Base-by-base conservation (phyloP, 2,888 invertebrate genomes). In the Nemotelus pantherinus region DNA sequence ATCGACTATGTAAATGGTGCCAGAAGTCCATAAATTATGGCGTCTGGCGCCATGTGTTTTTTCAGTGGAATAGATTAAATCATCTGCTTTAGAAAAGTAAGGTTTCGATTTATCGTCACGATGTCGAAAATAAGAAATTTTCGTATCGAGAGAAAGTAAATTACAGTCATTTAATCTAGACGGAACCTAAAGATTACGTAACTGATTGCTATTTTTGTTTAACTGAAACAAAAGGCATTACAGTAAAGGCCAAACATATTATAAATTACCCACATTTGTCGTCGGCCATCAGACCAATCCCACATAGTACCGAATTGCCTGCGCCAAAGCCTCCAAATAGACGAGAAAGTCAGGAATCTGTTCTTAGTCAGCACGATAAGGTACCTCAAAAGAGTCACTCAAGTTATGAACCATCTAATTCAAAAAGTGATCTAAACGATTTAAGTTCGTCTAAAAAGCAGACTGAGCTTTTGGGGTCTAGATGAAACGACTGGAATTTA, bases 141-240 rank as follows among this genome's bases (percentile, higher is more conserved):
- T n/a, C n/a, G n/a, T n/a, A n/a, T n/a, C n/a, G n/a, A n/a, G n/a
- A n/a, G n/a, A n/a, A n/a, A n/a, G n/a, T n/a, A n/a, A n/a, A n/a
- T n/a, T n/a, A n/a, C n/a, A n/a, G n/a, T n/a, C n/a, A n/a, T n/a
- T n/a, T n/a, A n/a, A 50, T 50, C 50, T 50, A 50, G 60, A 74
- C 3, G 76, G 76, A 76, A 76, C 76, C 65, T 39, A 76, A 53
- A 10, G 76, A 76, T 5, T 25, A 50, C 25, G 58, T 58, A 58
- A 65, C 7, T 39, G 65, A 76, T 65, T 76, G 76, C 65, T 65
- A 76, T 76, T 76, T 76, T 76, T 65, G 76, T 5, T 9, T 58
- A 25, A 63, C 41, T 3, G 2, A 2, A 63, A 63, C 63, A 63
- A 41, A 41, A 41, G 63, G 39, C 43, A 63, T 63, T 63, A 63